These are phyloP conservation scores for Chaenogobius annularis DNA, from an alignment of 2,113 vertebrate species.

Conservation along the genomic window DNA sequence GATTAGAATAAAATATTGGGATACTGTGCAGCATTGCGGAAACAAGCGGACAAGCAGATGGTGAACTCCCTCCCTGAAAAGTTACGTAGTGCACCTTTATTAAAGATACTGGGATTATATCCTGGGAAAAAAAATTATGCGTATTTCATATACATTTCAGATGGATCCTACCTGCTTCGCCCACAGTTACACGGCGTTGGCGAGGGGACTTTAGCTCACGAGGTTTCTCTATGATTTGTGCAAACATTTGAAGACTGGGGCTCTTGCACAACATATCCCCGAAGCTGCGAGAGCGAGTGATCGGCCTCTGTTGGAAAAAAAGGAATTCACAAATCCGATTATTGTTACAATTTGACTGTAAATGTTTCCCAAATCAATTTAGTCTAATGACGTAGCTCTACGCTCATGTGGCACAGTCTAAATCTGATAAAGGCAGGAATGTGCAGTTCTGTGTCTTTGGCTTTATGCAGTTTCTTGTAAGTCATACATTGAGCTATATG, in stretches of 20 bases:
- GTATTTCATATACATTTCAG: not conserved
- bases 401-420: constrained; percentile 20
- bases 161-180: constrained; percentile 30
- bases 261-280: constrained; percentile 47
- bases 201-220: constrained; percentile 29
- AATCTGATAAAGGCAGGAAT: constrained; percentile 44
- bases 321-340: constrained; percentile 16
- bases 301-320: constrained; percentile 49
- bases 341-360: constrained; percentile 12
- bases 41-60: not conserved
- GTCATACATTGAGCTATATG: constrained; percentile 26
- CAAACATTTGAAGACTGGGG: constrained; percentile 45
- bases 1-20: not conserved
- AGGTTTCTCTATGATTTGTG: constrained; percentile 28
- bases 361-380: constrained; percentile 34
- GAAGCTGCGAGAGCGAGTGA: constrained; percentile 57
- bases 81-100: not conserved
- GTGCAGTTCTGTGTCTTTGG: constrained; percentile 13
- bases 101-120: not conserved
- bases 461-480: constrained; percentile 25
- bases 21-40: not conserved
- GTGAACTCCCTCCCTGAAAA: too few species aligned
- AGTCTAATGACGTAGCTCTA: constrained; percentile 10
- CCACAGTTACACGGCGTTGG: constrained; percentile 52
- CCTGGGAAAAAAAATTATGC: too few species aligned